Evolutionary conservation across 1,140 invertebrate species (phyloP).

Genomic region (Hycleus phaleratus): DNA sequence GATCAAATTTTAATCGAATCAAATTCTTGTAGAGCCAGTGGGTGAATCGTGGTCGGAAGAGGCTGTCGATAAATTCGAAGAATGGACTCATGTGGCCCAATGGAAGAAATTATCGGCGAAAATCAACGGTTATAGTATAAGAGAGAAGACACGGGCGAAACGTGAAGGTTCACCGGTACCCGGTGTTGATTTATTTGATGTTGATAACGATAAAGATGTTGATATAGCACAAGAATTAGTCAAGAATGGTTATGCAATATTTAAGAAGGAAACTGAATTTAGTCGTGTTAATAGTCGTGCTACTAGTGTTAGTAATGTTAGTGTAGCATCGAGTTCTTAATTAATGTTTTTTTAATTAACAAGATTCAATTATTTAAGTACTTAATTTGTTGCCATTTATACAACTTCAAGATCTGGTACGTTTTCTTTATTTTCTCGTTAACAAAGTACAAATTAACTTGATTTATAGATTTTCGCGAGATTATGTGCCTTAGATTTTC

Average conservation of each 20-base stretch:
- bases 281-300: slow-evolving; percentile 1
- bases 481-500: no score
- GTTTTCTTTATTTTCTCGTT: no score
- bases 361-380: no score
- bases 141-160: slow-evolving; percentile 38
- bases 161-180: slow-evolving; percentile 54
- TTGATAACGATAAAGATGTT: slow-evolving; percentile 30
- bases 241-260: slow-evolving; percentile 32
- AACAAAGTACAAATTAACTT: no score
- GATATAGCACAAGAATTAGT: slow-evolving; percentile 37
- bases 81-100: slow-evolving; percentile 52
- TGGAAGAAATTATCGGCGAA: slow-evolving; percentile 62
- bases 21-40: slow-evolving; percentile 28
- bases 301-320: slow-evolving; percentile 31
- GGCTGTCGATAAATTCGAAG: slow-evolving; percentile 62
- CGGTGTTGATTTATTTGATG: slow-evolving; percentile 55
- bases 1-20: slow-evolving; percentile 24
- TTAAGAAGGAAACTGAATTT: slow-evolving; percentile 25
- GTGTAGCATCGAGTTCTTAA: slow-evolving; percentile 25
- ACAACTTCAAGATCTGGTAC: no score
- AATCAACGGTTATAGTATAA: slow-evolving; percentile 58
- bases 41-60: slow-evolving; percentile 51
- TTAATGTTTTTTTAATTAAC: no score
- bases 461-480: no score
- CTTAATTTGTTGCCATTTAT: no score